phyloP scores from a whole-genome alignment of 2,113 vertebrate genomes.

The Oriolus oriolus region DNA sequence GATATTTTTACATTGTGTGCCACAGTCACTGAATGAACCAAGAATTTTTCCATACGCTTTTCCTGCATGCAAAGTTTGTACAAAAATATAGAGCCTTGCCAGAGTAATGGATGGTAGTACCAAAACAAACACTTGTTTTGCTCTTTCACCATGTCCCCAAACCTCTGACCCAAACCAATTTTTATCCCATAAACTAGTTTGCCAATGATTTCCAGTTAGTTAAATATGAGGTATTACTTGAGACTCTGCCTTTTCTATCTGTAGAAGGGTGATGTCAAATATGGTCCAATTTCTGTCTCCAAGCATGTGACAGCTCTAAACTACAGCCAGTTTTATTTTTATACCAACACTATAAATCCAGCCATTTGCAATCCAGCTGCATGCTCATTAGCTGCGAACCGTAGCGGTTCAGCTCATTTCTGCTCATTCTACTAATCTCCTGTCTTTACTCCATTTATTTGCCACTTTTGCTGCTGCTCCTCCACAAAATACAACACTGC shows the following conservation, averaged over 20 bases:
- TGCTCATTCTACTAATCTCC: constrained; percentile 88
- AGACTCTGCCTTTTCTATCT: constrained; percentile 68
- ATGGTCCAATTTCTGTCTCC: constrained; percentile 71
- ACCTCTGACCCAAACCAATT: constrained; percentile 32
- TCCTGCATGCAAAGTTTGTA: not conserved
- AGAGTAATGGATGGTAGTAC: constrained; percentile 34
- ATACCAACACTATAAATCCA: constrained; percentile 86
- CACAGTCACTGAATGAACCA: not conserved
- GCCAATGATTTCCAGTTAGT: constrained; percentile 45
- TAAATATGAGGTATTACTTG: constrained; percentile 68
- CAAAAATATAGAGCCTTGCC: constrained; percentile 1
- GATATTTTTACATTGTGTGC: not conserved
- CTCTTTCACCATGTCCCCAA: not conserved
- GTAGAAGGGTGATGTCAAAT: constrained; percentile 68
- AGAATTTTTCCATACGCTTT: constrained; percentile 3
- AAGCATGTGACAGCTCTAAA: constrained; percentile 73
- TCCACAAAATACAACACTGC: constrained; percentile 92
- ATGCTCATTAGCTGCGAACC: constrained; percentile 84
- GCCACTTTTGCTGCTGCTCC: constrained; percentile 90
- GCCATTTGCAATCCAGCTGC: constrained; percentile 86
- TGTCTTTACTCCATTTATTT: constrained; percentile 92
- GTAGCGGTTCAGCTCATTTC: constrained; percentile 83
- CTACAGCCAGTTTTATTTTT: constrained; percentile 83
- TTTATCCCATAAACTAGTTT: constrained; percentile 48
- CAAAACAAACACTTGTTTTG: constrained; percentile 23